These are phyloP conservation scores for Polylopha cassiicola DNA, from an alignment of 2,888 invertebrate species.

Conservation along the genomic window DNA sequence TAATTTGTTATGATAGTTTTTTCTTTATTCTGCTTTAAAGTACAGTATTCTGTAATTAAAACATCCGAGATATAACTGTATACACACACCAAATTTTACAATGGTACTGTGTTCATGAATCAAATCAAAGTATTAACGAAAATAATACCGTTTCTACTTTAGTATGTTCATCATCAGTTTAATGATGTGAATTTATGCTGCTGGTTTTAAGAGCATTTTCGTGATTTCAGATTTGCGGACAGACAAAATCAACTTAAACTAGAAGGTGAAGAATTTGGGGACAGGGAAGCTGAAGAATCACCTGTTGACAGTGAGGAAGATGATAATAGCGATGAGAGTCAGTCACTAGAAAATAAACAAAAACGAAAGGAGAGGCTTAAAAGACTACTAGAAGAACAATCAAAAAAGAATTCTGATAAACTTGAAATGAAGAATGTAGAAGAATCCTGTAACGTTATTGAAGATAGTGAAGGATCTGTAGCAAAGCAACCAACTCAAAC, in stretches of 20 bases:
- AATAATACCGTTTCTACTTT: no score
- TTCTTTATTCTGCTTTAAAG: no score
- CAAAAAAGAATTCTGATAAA: constrained; percentile 30
- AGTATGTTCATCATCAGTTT: no score
- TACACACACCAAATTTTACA: no score
- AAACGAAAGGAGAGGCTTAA: constrained; percentile 57
- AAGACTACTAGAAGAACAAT: constrained; percentile 52
- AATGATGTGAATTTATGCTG: no score
- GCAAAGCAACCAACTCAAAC: constrained; percentile 3
- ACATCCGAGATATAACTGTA: no score
- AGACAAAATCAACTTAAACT: constrained; percentile 60
- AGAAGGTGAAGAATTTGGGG: constrained; percentile 62
- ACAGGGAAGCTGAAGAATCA: constrained; percentile 68
- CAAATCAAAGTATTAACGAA: no score
- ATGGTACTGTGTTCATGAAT: no score
- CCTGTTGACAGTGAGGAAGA: constrained; percentile 66
- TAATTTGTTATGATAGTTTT: no score
- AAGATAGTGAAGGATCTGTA: constrained; percentile 1
- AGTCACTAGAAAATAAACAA: constrained; percentile 45
- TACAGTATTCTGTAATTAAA: no score
- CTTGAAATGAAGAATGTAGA: constrained; percentile 22
- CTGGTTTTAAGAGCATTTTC: constrained; percentile 1
- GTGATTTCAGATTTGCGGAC: constrained; percentile 56
- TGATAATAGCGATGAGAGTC: constrained; percentile 37
- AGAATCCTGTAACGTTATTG: constrained; percentile 2